Conservation (phyloP, 1,140 invertebrate genomes). For the Eubasilissa regina region DNA sequence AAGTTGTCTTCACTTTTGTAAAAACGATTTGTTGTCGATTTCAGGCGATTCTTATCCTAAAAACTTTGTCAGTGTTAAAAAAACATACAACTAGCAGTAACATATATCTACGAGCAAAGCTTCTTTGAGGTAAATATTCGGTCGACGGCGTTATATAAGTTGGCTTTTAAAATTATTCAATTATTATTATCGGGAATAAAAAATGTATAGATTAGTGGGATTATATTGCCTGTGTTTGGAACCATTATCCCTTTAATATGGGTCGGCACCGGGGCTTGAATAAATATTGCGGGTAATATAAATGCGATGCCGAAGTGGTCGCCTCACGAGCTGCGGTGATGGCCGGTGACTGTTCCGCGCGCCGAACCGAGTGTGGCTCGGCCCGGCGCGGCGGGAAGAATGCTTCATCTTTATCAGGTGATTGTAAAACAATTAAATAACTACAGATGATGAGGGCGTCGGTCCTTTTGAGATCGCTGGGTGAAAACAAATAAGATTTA, state of each 20-base stretch:
- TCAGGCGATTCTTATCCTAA: too few relatives aligned
- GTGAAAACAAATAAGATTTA: slow-evolving; percentile 48
- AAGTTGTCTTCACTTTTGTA: too few relatives aligned
- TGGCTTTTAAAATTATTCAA: too few relatives aligned
- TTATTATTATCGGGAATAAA: background rate
- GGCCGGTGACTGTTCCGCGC: background rate
- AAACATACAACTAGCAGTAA: too few relatives aligned
- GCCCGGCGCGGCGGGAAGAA: slow-evolving; percentile 7
- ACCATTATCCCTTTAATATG: slow-evolving; percentile 10
- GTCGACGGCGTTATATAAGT: too few relatives aligned
- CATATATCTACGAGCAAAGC: too few relatives aligned
- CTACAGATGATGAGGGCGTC: slow-evolving; percentile 25
- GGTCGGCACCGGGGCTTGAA: slow-evolving; percentile 40
- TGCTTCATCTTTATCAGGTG: slow-evolving; percentile 18
- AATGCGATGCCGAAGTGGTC: slow-evolving; percentile 28
- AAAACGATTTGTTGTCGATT: too few relatives aligned
- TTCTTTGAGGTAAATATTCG: too few relatives aligned
- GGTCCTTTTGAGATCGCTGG: slow-evolving; percentile 33
- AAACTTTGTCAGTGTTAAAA: too few relatives aligned
- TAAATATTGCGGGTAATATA: slow-evolving; percentile 47
- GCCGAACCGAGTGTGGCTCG: background rate
- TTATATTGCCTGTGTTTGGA: background rate
- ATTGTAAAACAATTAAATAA: slow-evolving; percentile 49
- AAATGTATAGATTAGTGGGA: slow-evolving; percentile 7
- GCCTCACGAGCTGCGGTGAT: background rate